Evolutionary conservation across 1,140 invertebrate genomes (phyloP).

Genomic region (Euwallacea similis): DNA sequence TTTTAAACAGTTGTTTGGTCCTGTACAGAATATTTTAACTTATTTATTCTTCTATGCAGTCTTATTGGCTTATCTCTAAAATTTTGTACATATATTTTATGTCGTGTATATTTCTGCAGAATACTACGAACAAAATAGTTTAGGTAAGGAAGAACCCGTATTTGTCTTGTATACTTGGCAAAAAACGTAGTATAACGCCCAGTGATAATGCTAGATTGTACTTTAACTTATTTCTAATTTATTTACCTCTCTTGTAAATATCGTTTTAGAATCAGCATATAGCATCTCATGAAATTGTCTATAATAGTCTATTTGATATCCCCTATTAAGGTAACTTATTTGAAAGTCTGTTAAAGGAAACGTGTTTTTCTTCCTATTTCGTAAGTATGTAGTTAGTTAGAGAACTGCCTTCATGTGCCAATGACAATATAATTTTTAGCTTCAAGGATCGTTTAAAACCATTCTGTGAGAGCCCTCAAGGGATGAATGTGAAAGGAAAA

Average conservation of each 20-base stretch:
- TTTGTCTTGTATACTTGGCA: too few species aligned
- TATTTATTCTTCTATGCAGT: conserved; percentile 22
- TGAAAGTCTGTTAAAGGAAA: neutral
- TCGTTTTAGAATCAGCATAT: conserved; percentile 34
- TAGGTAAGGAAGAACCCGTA: too few species aligned
- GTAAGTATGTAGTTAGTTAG: neutral
- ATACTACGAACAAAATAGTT: neutral
- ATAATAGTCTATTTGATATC: neutral
- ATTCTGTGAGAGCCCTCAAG: neutral
- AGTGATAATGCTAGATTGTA: conserved; percentile 31
- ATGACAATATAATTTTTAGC: conserved; percentile 4
- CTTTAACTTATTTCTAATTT: conserved; percentile 35
- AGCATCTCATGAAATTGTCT: conserved; percentile 28
- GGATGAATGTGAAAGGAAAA: neutral
- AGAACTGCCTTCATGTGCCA: neutral
- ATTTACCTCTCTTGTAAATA: conserved; percentile 20
- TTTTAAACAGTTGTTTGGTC: neutral
- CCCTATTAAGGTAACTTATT: neutral
- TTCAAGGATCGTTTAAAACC: neutral
- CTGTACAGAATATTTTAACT: conserved; percentile 23
- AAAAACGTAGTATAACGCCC: neutral
- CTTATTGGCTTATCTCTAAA: conserved; percentile 25
- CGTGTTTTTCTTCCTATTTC: neutral
- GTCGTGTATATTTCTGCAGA: neutral
- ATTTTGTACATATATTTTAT: conserved; percentile 15